Conservation (phyloP, 2,113 vertebrate genomes). For the Aldabrachelys gigantea region DNA sequence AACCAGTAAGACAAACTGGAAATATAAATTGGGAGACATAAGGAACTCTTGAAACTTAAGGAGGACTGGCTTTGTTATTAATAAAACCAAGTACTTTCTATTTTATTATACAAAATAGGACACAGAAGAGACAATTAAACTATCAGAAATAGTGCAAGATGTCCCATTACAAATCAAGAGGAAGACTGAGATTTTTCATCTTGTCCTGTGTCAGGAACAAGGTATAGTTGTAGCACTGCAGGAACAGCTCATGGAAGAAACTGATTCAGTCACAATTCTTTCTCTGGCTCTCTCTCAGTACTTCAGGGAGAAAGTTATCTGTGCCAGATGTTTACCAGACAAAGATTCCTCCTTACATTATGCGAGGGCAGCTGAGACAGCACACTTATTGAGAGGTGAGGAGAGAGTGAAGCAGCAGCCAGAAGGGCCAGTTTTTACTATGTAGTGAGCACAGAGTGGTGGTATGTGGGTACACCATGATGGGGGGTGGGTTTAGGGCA, state of each 20-base stretch:
- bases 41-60: not conserved
- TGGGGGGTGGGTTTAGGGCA: not conserved
- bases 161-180: not conserved
- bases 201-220: not conserved
- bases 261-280: accelerated
- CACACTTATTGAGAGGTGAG: not conserved
- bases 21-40: not conserved
- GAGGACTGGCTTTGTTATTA: not conserved
- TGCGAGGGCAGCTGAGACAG: not conserved
- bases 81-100: not conserved
- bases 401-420: not conserved
- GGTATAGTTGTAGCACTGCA: not conserved
- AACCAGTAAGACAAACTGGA: constrained; percentile 1
- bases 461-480: not conserved
- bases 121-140: not conserved
- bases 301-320: not conserved
- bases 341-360: not conserved
- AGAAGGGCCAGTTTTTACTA: not conserved
- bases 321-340: accelerated
- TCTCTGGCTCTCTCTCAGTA: not conserved
- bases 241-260: not conserved
- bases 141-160: not conserved
- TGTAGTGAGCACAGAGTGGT: not conserved
- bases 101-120: not conserved
- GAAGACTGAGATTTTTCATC: not conserved